Evolutionary conservation across 2,888 invertebrate species (phyloP), one percentile per base, ranked within the genome.

Genomic region (Adelognathus sp.): DNA sequence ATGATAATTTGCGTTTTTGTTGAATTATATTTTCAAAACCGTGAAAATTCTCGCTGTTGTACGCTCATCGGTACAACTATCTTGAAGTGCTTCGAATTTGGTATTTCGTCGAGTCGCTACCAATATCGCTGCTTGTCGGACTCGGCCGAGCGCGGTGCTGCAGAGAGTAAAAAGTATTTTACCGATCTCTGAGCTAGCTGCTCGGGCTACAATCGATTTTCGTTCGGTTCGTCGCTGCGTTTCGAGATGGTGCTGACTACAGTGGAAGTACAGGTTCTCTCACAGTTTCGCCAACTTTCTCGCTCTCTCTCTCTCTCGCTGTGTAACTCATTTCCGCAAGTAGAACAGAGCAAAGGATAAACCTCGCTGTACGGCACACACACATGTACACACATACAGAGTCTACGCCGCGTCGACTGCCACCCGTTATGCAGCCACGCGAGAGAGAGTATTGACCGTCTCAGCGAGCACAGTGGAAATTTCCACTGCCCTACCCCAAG

Each of bases 401-500:
- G 56, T 56, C 67, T 31, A n/a, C 27, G 70, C 76, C 58, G 64
- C 69, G 83, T 84, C 81, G 83, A 79, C 74, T 82, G 83, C 82
- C 82, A 83, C 80, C 80, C 85, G 86, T 84, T 86, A 86, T 81
- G 73, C 83, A 80, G 83, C 84, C 80, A 80, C 58, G 16, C 29
- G 63, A 81, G 79, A 86, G 90, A 89, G 90, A 90, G 90, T 90
- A 90, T 90, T 90, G 90, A 90, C 90, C 90, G 90, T 90, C 88
- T 88, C 87, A 85, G 86, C 85, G 82, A 82, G 87, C 86, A 85
- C 87, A 89, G 90, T 90, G 90, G 90, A 90, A 90, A 88, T 90
- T 90, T 90, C 90, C 90, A 90, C 89, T 90, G 90, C 88, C 89
- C 90, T 89, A 89, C 89, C 89, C 89, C 87, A 88, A 86, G 86